Evolutionary conservation across 1,140 invertebrate species (phyloP).

Genomic region (Aphaenogaster floridana): DNA sequence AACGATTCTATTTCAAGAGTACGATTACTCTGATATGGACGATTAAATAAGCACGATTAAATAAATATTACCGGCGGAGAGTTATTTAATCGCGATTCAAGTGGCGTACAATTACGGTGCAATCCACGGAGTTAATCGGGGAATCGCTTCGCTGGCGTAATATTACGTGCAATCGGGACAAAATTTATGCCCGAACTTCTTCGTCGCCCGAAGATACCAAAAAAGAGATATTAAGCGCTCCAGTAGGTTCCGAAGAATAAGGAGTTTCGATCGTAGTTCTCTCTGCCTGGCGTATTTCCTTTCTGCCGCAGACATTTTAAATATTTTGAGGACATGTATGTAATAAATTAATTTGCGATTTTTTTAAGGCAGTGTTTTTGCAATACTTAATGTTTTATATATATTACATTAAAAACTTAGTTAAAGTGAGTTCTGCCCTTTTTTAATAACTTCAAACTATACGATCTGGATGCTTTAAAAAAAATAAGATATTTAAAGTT

Average conservation of each 20-base stretch:
- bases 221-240: slow-evolving; percentile 49
- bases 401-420: slow-evolving; percentile 1
- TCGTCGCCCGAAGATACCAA: slow-evolving; percentile 57
- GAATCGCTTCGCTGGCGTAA: slow-evolving; percentile 64
- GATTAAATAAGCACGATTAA: slow-evolving; percentile 71
- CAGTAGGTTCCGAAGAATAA: slow-evolving; percentile 50
- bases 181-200: slow-evolving; percentile 74
- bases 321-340: background rate
- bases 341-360: slow-evolving; percentile 11
- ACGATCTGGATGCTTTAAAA: background rate
- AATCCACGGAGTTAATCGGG: slow-evolving; percentile 72
- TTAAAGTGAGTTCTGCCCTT: background rate
- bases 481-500: background rate
- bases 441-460: background rate
- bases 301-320: slow-evolving; percentile 29
- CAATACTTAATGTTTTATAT: background rate
- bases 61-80: slow-evolving; percentile 47
- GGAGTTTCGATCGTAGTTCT: slow-evolving; percentile 64
- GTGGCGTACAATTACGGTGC: slow-evolving; percentile 72
- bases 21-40: background rate
- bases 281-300: slow-evolving; percentile 35
- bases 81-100: slow-evolving; percentile 65
- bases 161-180: slow-evolving; percentile 55
- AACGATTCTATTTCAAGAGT: background rate
- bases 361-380: background rate